phyloP scores from a whole-genome alignment of 2,113 vertebrate genomes.

The Zonotrichia leucophrys region DNA sequence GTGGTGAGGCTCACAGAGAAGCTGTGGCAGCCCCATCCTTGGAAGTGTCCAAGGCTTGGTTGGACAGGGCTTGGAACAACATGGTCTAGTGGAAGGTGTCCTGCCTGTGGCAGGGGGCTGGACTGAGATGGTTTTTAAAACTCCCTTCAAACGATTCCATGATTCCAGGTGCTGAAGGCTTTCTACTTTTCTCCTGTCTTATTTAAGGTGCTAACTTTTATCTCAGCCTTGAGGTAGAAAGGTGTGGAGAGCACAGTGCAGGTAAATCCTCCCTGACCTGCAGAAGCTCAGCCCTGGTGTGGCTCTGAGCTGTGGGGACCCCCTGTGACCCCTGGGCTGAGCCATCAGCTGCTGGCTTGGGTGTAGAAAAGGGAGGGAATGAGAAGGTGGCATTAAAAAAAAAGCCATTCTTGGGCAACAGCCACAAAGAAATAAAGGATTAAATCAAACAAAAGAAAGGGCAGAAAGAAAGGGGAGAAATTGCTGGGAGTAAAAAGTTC shows the following conservation, averaged over 20 bases:
- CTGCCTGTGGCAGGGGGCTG: background rate
- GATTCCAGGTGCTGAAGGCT: background rate
- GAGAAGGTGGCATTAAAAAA: background rate
- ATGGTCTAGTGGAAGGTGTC: fast-evolving
- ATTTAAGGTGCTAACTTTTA: background rate
- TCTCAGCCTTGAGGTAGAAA: background rate
- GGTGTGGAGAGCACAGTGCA: background rate
- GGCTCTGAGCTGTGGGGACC: background rate
- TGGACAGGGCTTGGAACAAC: background rate
- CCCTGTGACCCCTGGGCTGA: background rate
- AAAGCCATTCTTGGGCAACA: background rate
- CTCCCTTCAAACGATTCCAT: background rate
- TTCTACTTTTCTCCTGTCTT: background rate
- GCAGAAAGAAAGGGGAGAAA: constrained; percentile 38
- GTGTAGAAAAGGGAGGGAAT: background rate
- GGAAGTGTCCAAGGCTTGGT: background rate
- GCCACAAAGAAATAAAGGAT: constrained; percentile 1
- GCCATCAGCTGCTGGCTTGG: background rate
- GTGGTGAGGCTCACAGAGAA: background rate
- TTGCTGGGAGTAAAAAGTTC: constrained; percentile 21
- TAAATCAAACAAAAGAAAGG: constrained; percentile 52
- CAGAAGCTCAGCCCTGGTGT: background rate
- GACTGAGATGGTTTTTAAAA: background rate
- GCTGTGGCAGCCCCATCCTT: background rate
- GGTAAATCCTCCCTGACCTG: background rate